Percentiles rank a stretch among this genome's conserved stretches.
phyloP scores from a whole-genome alignment of 2,888 invertebrate genomes.

The Drosophila ezoana region DNA sequence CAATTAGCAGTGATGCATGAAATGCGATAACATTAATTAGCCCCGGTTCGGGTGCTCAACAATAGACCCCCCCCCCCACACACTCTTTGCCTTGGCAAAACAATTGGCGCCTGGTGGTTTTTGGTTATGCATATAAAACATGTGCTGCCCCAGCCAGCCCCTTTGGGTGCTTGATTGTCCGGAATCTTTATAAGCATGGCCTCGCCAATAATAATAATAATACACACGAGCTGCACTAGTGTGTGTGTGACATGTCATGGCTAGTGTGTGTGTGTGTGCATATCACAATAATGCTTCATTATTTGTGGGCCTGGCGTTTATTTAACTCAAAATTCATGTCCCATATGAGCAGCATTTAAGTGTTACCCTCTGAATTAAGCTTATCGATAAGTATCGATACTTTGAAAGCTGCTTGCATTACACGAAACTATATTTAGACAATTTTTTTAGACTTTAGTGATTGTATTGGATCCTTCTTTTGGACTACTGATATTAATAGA shows the following conservation, averaged over 20 bases:
- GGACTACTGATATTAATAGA: no score
- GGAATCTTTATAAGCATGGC: constrained; percentile 38
- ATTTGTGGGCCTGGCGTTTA: constrained; percentile 21
- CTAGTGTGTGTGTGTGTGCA: constrained; percentile 1
- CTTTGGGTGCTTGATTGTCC: not conserved
- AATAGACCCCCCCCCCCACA: constrained; percentile 11
- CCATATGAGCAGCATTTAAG: constrained; percentile 9
- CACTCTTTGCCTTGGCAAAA: no score
- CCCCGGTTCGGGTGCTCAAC: constrained; percentile 35
- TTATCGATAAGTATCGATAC: constrained; percentile 1
- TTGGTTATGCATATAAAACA: constrained; percentile 44
- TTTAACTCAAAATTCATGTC: constrained; percentile 30
- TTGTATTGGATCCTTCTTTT: no score
- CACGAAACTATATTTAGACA: not conserved
- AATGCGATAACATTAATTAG: constrained; percentile 83
- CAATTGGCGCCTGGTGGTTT: constrained; percentile 40
- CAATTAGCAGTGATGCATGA: constrained; percentile 81
- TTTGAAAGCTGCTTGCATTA: not conserved
- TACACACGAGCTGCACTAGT: constrained; percentile 6
- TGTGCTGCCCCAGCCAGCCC: constrained; percentile 6
- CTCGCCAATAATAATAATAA: constrained; percentile 35
- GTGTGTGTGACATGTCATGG: constrained; percentile 1
- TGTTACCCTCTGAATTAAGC: not conserved
- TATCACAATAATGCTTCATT: constrained; percentile 22
- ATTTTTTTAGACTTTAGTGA: no score